phyloP scores from a whole-genome alignment of 2,797 vertebrate genomes.

The Mormyrops attenuatus region DNA sequence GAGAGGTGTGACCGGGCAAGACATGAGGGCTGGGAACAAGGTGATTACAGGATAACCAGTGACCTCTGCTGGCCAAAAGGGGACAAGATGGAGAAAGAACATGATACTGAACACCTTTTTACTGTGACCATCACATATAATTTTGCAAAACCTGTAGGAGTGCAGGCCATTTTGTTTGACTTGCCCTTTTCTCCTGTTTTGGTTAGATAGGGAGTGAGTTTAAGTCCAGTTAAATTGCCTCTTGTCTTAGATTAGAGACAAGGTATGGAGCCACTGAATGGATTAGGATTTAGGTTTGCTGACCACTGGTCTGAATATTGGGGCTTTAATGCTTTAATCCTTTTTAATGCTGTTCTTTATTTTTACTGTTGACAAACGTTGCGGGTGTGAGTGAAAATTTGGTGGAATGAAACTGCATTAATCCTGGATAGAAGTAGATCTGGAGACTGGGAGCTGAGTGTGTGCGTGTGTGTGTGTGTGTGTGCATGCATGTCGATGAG shows the following conservation, averaged over 20 bases:
- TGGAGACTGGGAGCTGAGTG: background rate
- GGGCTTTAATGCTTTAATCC: background rate
- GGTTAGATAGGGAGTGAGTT: background rate
- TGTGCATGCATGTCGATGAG: too few relatives aligned
- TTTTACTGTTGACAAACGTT: background rate
- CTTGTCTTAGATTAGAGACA: background rate
- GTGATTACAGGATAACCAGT: background rate
- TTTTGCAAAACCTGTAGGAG: background rate
- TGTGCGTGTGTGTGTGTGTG: background rate
- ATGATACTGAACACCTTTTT: background rate
- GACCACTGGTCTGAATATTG: background rate
- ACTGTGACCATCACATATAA: background rate
- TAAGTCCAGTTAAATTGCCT: background rate
- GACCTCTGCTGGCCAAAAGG: background rate
- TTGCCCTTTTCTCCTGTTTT: background rate
- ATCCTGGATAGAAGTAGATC: background rate
- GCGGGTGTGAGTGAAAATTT: too few relatives aligned
- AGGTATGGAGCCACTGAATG: background rate
- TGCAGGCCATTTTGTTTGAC: background rate
- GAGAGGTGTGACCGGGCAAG: background rate
- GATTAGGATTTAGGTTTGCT: background rate
- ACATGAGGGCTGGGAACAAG: background rate
- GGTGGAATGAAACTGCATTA: background rate
- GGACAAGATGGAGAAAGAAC: background rate
- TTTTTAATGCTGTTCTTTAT: background rate